Evolutionary conservation across 2,797 vertebrate species (phyloP).

Genomic region (Neosilurus hyrtlii): DNA sequence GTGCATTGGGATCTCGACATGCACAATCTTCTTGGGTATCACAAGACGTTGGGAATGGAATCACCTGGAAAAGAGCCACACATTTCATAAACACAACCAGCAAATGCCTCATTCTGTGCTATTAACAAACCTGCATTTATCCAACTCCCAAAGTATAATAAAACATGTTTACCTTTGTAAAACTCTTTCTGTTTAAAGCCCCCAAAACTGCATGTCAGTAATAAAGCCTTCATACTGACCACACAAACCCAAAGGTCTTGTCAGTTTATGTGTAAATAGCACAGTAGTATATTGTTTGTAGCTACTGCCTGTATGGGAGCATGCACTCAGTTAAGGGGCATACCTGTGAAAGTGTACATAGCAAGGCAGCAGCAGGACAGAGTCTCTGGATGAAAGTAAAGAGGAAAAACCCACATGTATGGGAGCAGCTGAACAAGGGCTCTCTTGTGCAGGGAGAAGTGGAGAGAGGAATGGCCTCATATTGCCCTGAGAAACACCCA

Average conservation of each 20-base stretch:
- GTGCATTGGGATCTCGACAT: constrained; percentile 79
- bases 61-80: constrained; percentile 70
- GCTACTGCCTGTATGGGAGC: neutral
- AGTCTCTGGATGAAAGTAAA: constrained; percentile 6
- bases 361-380: constrained; percentile 15
- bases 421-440: constrained; percentile 49
- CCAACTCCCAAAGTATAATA: neutral
- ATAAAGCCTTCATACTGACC: neutral
- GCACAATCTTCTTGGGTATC: constrained; percentile 82
- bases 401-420: constrained; percentile 23
- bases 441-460: constrained; percentile 44
- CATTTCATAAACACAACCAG: neutral
- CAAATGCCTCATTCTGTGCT: neutral
- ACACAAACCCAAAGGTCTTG: neutral
- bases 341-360: neutral
- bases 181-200: neutral
- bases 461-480: constrained; percentile 50
- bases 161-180: neutral
- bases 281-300: constrained; percentile 30
- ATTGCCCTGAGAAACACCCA: constrained; percentile 53
- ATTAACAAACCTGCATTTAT: constrained; percentile 8
- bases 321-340: neutral
- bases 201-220: neutral
- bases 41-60: constrained; percentile 83
- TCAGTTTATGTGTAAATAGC: neutral